A percentile compares a stretch with the other conserved stretches of the same genome.
phyloP scores from a whole-genome alignment of 1,140 invertebrate genomes.

The Pissodes strobi region DNA sequence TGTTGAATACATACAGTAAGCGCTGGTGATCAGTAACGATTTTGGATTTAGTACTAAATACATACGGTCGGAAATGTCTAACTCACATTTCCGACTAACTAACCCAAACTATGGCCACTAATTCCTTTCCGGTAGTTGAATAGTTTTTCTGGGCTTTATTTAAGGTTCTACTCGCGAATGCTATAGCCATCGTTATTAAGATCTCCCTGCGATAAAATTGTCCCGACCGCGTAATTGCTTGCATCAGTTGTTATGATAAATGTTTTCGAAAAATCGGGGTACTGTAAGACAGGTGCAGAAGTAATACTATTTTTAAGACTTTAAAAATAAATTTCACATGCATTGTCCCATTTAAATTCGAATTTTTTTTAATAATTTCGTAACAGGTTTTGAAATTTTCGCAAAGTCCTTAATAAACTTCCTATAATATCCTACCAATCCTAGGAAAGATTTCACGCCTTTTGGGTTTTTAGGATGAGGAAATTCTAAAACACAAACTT shows the following conservation, averaged over 20 bases:
- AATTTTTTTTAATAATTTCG: slow-evolving; percentile 36
- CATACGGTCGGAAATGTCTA: slow-evolving; percentile 43
- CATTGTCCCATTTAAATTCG: slow-evolving; percentile 4
- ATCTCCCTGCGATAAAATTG: slow-evolving; percentile 19
- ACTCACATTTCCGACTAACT: too few species aligned
- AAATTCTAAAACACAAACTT: slow-evolving; percentile 9
- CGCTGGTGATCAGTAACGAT: too few species aligned
- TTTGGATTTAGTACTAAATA: too few species aligned
- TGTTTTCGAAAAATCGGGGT: slow-evolving; percentile 43
- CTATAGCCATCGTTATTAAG: slow-evolving; percentile 39
- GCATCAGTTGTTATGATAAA: slow-evolving; percentile 44
- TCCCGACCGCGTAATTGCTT: slow-evolving; percentile 21
- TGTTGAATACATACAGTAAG: too few species aligned
- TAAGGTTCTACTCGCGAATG: slow-evolving; percentile 41
- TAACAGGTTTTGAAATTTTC: slow-evolving; percentile 28
- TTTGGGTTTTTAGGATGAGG: slow-evolving; percentile 17
- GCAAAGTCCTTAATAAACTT: slow-evolving; percentile 16
- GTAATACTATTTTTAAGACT: slow-evolving; percentile 4
- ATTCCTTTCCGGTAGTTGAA: slow-evolving; percentile 45
- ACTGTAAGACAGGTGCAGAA: slow-evolving; percentile 47
- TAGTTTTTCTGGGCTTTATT: slow-evolving; percentile 45
- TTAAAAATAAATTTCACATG: slow-evolving; percentile 1
- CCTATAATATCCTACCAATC: slow-evolving; percentile 16
- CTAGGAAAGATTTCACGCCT: slow-evolving; percentile 25
- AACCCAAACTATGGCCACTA: slow-evolving; percentile 51